A percentile compares a stretch with the other conserved stretches of the same genome.
Conservation (phyloP, 2,113 vertebrate genomes). For the western clawed frog (Xenopus tropicalis) region DNA sequence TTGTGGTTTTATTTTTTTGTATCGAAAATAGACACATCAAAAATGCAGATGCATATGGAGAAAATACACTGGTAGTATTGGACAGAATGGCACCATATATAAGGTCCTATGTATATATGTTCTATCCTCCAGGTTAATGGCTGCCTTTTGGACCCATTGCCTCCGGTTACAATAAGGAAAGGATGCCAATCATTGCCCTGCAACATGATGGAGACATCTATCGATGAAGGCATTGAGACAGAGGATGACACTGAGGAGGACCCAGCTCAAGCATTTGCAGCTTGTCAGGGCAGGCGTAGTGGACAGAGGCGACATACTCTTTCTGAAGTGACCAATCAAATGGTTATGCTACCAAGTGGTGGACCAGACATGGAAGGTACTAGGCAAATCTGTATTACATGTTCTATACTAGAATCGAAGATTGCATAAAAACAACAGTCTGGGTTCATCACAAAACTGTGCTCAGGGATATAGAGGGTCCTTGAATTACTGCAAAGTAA, state of each 20-base stretch:
- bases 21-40: too few species aligned
- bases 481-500: too few species aligned
- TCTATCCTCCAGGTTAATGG: constrained; percentile 78
- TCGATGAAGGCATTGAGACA: constrained; percentile 91
- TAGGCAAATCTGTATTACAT: too few species aligned
- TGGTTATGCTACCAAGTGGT: constrained; percentile 70
- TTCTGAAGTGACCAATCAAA: constrained; percentile 89
- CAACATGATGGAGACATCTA: constrained; percentile 96
- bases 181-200: constrained; percentile 86
- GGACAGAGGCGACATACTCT: constrained; percentile 91
- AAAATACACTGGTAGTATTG: too few species aligned
- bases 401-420: too few species aligned
- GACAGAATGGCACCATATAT: too few species aligned
- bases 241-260: constrained; percentile 88
- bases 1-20: too few species aligned
- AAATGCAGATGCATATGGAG: too few species aligned
- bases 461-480: too few species aligned
- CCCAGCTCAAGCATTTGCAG: constrained; percentile 73
- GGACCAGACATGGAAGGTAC: constrained; percentile 60
- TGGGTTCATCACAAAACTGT: too few species aligned
- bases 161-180: constrained; percentile 76
- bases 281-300: constrained; percentile 80
- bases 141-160: constrained; percentile 90
- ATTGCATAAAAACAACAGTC: background rate
- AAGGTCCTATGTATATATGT: too few species aligned